These are phyloP conservation scores for Rhegmatorhina hoffmannsi DNA, from an alignment of 2,113 vertebrate genomes.

Conservation along the genomic window DNA sequence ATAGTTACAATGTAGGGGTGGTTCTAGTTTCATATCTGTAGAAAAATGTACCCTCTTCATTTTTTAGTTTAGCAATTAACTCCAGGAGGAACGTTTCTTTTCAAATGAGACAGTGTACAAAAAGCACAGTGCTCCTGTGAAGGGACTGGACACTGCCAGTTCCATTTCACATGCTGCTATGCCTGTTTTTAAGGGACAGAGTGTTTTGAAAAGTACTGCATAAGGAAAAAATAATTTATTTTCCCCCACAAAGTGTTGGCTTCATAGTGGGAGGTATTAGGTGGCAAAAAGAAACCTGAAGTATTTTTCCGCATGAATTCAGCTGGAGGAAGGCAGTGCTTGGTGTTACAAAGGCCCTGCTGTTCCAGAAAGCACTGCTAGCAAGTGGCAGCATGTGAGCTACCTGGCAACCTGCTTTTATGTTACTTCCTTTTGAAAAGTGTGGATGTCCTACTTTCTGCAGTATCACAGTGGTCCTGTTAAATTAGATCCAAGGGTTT, in stretches of 20 bases:
- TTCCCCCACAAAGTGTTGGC: neutral
- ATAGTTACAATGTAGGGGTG: neutral
- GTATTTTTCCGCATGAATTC: accelerated
- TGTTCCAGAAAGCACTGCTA: neutral
- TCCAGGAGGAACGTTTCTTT: neutral
- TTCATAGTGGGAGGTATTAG: neutral
- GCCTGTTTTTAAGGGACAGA: neutral
- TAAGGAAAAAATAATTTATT: neutral
- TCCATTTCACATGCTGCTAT: neutral
- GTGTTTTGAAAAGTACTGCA: neutral
- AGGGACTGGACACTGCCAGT: neutral
- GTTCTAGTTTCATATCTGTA: neutral
- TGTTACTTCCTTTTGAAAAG: neutral
- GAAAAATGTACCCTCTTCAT: neutral
- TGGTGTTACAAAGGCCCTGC: neutral
- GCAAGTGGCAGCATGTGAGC: neutral
- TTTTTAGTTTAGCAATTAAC: neutral
- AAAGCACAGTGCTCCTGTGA: neutral
- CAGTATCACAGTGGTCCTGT: neutral
- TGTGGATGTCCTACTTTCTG: neutral
- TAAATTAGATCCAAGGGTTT: neutral
- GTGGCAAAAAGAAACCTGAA: neutral
- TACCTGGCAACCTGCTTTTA: neutral
- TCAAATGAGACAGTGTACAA: neutral
- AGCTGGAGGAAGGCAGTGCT: neutral